These are phyloP conservation scores for Hyperopisus bebe DNA, from an alignment of 2,113 vertebrate species.

Conservation along the genomic window DNA sequence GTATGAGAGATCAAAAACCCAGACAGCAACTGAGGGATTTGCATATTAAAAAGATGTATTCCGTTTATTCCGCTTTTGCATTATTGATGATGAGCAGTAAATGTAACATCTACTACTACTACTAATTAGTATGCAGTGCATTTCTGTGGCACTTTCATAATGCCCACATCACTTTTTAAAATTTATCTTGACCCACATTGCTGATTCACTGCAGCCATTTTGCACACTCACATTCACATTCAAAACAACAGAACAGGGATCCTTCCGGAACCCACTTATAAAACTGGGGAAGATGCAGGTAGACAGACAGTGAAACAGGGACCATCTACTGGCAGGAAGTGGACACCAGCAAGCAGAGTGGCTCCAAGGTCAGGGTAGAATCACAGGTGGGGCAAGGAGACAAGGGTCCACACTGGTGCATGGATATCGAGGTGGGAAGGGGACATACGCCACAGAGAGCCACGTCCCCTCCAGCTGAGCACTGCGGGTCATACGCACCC, in stretches of 20 bases:
- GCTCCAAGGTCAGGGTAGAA: neutral
- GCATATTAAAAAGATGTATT: neutral
- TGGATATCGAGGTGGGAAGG: neutral
- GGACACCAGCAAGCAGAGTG: neutral
- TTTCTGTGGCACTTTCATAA: neutral
- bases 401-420: neutral
- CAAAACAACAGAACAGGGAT: neutral
- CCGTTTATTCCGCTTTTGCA: neutral
- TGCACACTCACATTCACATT: neutral
- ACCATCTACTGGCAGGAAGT: neutral
- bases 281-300: neutral
- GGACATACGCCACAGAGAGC: neutral
- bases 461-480: neutral
- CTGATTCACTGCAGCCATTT: neutral
- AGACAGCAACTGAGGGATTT: neutral
- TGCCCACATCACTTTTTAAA: neutral
- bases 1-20: neutral
- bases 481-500: neutral
- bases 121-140: neutral
- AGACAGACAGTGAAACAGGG: neutral
- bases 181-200: neutral
- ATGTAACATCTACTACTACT: neutral
- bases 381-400: neutral
- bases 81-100: neutral
- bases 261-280: neutral